Base-by-base conservation (phyloP, 2,113 vertebrate genomes). In the Prunella himalayana region DNA sequence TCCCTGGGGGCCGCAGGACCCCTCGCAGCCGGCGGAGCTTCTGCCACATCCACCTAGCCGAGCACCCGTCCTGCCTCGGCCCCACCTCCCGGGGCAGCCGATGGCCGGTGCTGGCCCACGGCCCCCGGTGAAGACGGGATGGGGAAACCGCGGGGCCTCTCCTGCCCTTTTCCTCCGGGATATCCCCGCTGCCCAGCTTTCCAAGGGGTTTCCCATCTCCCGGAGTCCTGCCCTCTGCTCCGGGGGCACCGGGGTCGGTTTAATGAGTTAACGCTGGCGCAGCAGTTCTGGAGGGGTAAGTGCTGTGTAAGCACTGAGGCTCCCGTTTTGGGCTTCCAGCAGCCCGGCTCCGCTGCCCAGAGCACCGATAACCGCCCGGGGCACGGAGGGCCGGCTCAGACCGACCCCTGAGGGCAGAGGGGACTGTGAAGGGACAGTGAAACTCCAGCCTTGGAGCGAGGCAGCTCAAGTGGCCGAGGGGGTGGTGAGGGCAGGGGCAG, bases 181-280 rank as follows among this genome's bases (percentile, higher is more conserved):
- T 18, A 15, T 57, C 60, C 50, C 22, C 0, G 1, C 82, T 64
- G n/a, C 44, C 30, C 6, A 1, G 35, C 71, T 81, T 65, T 30
- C 50, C 2, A 3, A 66, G 53, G 54, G 30, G 6, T 53, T 83
- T 72, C 19, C 77, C 63, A 9, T 61, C 47, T 49, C 23, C 41
- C 2, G 8, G 16, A 37, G 86, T 56, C 88, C 59, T 95, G 96
- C 91, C 93, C 96, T 96, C 93, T 96, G 94, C 93, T 81, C 94
- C 1, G 15, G 22, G 96, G n/a, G 80, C 96, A 49, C 11, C 0
- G 42, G 89, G 96, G 93, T 95, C 96, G 94, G 83, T 83, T 50
- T 73, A 31, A 68, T 41, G 76, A 86, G 89, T 80, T 88, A 90
- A 33, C 78, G 93, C 96, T 96, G 68, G 83, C 89, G 15, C 83